Base-by-base conservation (phyloP, 2,797 vertebrate species). In the Silurus lanzhouensis region DNA sequence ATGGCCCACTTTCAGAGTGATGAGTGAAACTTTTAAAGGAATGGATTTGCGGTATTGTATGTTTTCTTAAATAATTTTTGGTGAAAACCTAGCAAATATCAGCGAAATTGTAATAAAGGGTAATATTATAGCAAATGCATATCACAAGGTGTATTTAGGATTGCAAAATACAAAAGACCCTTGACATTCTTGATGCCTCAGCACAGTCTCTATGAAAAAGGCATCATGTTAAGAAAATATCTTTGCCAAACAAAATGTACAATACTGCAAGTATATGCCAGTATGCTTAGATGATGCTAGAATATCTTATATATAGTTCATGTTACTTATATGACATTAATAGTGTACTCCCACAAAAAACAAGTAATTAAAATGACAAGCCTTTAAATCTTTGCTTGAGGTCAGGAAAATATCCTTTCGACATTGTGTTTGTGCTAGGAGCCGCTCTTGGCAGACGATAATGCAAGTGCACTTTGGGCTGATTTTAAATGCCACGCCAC, bases 371-470 rank as follows among this genome's bases (percentile, higher is more conserved):
- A 75, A 55, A 55, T 27, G 6, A 27, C 48, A 75, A 75, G 72
- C 46, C n/a, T 75, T 3, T 52, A 55, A 75, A 22, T 25, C n/a
- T 52, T 52, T 75, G 72, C 72, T 75, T 27, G 72, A 75, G 25
- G n/a, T 15, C 48, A 75, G 72, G 20, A 72, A 48, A 48, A 72
- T 72, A 72, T 72, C 5, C 48, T 72, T 72, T n/a, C 48, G 70
- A 72, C 70, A 48, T 72, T 72, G 10, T 72, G 44, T 48, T 72
- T 72, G 20, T 22, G 44, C 70, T 72, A n/a, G 48, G 70, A 48
- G 19, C 17, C 19, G 20, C 38, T 22, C 68, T 44, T 70, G 44
- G 70, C 68, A 70, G 70, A 72, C 5, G 10, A 72, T 48, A 71
- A 48, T 48, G 20, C 44, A n/a, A 48, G 20, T 70, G 38, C 38